These are phyloP conservation scores for Gracilinanus agilis DNA, from an alignment of 2,113 vertebrate species.

Conservation along the genomic window DNA sequence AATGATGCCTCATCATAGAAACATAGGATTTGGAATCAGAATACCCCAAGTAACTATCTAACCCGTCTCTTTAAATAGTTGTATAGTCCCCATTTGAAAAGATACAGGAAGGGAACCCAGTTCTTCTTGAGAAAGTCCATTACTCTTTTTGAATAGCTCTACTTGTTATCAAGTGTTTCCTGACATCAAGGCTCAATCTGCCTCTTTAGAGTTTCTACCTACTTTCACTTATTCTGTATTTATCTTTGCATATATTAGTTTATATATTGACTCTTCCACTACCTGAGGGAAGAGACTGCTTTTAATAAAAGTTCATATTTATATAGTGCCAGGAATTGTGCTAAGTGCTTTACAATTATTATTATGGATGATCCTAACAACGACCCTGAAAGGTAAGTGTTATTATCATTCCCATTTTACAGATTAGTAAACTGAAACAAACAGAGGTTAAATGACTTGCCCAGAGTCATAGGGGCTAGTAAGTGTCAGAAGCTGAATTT, in stretches of 20 bases:
- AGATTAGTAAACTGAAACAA: background rate
- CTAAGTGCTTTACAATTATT: background rate
- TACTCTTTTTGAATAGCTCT: background rate
- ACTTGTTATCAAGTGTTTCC: background rate
- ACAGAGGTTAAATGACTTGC: background rate
- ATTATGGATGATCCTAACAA: background rate
- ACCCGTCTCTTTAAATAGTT: background rate
- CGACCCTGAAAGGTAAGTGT: background rate
- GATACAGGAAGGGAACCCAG: no score
- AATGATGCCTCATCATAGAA: background rate
- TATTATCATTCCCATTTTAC: background rate
- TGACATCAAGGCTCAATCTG: background rate
- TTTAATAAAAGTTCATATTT: background rate
- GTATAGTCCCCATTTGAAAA: background rate
- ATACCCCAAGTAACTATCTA: background rate
- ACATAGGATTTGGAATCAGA: background rate
- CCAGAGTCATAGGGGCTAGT: background rate
- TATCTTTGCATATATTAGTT: background rate
- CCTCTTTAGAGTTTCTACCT: background rate
- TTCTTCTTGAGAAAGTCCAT: background rate
- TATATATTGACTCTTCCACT: background rate
- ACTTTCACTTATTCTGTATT: background rate
- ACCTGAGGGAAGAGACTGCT: background rate
- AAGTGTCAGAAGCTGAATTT: background rate
- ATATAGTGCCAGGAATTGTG: background rate